phyloP scores from a whole-genome alignment of 2,797 vertebrate species.

The Triplophysa bombifrons region DNA sequence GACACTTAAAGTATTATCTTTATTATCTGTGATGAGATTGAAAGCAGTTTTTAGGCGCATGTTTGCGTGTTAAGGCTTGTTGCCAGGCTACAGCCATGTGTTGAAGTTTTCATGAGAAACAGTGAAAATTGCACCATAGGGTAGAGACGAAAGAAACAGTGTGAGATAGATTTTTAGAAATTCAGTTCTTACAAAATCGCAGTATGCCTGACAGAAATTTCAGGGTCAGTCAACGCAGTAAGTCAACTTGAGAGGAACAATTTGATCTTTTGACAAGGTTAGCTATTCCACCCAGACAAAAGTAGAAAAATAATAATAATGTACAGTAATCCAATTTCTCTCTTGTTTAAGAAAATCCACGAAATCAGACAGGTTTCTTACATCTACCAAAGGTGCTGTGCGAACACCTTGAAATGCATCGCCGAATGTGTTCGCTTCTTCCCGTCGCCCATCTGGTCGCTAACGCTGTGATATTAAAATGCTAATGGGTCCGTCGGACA shows the following conservation, averaged over 20 bases:
- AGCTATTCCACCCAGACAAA: neutral
- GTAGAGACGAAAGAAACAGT: neutral
- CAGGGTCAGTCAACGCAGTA: neutral
- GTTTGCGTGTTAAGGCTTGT: conserved; percentile 47
- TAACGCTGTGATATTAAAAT: conserved; percentile 56
- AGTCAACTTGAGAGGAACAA: neutral
- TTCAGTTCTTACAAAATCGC: conserved; percentile 1
- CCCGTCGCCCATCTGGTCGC: conserved; percentile 47
- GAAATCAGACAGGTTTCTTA: conserved; percentile 21
- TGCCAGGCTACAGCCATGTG: conserved; percentile 56
- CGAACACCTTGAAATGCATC: conserved; percentile 43
- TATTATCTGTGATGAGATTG: conserved; percentile 44
- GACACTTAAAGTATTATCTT: conserved; percentile 52
- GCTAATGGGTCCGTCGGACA: conserved; percentile 52
- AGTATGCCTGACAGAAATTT: neutral
- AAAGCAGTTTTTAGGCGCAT: conserved; percentile 39
- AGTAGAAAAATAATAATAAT: too few species aligned
- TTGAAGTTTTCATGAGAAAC: conserved; percentile 45
- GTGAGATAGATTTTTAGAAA: neutral
- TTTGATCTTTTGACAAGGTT: neutral
- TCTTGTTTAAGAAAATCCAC: conserved; percentile 50
- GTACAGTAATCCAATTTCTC: conserved; percentile 39
- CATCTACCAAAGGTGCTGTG: conserved; percentile 51
- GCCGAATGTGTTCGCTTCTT: conserved; percentile 22
- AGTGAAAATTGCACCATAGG: conserved; percentile 25